Evolutionary conservation across 2,797 vertebrate genomes (phyloP).

Genomic region (Pyrocephalus nanus): DNA sequence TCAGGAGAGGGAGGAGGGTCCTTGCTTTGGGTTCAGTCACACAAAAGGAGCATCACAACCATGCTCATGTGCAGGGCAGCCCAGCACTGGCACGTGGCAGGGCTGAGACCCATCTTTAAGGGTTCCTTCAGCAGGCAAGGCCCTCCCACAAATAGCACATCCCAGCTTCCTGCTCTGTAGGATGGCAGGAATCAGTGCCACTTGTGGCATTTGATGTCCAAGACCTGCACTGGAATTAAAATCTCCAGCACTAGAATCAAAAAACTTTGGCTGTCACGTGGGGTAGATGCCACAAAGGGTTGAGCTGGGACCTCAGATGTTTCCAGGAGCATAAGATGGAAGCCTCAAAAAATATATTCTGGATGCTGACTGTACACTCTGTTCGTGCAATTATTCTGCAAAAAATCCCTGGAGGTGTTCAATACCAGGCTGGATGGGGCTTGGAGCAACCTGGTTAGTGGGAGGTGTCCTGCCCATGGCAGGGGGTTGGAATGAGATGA

Average conservation of each 20-base stretch:
- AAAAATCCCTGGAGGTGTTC: not conserved
- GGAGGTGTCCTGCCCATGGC: not conserved
- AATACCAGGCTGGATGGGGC: accelerated
- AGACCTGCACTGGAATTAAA: not conserved
- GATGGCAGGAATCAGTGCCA: not conserved
- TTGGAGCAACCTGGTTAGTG: not conserved
- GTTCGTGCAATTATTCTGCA: not conserved
- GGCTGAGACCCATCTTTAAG: accelerated
- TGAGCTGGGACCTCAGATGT: not conserved
- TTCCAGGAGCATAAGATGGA: not conserved
- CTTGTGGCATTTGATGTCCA: accelerated
- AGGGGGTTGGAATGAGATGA: not conserved
- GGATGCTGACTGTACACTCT: not conserved
- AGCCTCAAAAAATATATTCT: not conserved
- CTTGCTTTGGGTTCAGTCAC: not conserved
- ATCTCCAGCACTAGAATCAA: not conserved
- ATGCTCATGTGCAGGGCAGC: accelerated
- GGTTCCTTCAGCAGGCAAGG: accelerated
- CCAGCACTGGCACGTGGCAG: accelerated
- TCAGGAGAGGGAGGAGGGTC: accelerated
- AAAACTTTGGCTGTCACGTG: not conserved
- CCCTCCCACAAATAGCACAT: not conserved
- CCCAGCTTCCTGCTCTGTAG: not conserved
- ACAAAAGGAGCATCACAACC: not conserved
- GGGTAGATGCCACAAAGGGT: accelerated